Evolutionary conservation across 2,888 invertebrate genomes (phyloP).

Genomic region (Tetrapedia diversipes): DNA sequence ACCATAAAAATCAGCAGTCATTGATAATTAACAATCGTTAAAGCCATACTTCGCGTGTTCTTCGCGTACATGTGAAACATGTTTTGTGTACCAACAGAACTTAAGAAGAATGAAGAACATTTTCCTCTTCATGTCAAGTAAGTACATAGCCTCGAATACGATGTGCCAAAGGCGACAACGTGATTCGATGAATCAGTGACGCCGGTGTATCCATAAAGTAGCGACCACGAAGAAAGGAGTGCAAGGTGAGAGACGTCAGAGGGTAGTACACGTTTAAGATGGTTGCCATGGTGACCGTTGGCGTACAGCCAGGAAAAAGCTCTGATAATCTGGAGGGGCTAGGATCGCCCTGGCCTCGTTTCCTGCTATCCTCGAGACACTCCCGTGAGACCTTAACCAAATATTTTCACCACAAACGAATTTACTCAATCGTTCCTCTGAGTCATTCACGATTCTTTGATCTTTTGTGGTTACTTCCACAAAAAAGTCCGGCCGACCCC

Average conservation of each 20-base stretch:
- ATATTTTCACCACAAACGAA: conserved; percentile 65
- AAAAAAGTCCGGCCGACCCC: conserved; percentile 24
- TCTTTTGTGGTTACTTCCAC: conserved; percentile 14
- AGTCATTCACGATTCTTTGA: conserved; percentile 19
- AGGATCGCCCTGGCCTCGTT: conserved; percentile 76
- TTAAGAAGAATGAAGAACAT: neutral
- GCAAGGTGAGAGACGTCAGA: conserved; percentile 30
- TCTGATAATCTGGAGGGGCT: conserved; percentile 77
- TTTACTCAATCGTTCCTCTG: conserved; percentile 44
- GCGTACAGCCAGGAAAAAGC: conserved; percentile 76
- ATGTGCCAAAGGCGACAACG: conserved; percentile 42
- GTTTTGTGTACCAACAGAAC: conserved; percentile 4
- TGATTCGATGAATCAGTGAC: conserved; percentile 68
- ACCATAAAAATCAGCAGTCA: too few relatives aligned
- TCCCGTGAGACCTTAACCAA: conserved; percentile 76
- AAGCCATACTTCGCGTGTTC: too few relatives aligned
- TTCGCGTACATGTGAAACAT: neutral
- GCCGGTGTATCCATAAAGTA: conserved; percentile 66
- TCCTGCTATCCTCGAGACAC: conserved; percentile 64
- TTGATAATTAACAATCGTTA: too few relatives aligned
- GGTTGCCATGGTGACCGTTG: conserved; percentile 79
- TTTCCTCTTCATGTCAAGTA: neutral
- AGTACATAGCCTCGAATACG: conserved; percentile 16
- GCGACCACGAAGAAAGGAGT: conserved; percentile 23
- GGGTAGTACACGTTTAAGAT: conserved; percentile 73